A percentile compares a stretch with the other conserved stretches of the same genome.
Evolutionary conservation across 1,140 invertebrate species (phyloP).

Genomic region (Cylas formicarius): DNA sequence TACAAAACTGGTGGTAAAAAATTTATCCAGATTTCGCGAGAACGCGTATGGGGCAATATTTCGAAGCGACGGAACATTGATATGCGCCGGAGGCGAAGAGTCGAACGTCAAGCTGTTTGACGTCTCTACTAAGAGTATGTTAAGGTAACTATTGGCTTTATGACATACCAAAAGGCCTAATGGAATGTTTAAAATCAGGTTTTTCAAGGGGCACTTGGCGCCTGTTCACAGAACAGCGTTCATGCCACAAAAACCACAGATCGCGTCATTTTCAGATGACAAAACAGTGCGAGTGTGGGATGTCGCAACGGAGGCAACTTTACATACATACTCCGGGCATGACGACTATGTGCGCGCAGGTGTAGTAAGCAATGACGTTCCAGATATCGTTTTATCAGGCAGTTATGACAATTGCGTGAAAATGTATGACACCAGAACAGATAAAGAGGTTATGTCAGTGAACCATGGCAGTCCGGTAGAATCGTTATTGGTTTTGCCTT

Average conservation of each 20-base stretch:
- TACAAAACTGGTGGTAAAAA: constrained; percentile 76
- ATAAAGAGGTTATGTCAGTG: constrained; percentile 62
- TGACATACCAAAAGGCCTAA: background rate
- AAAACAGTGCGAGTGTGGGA: constrained; percentile 86
- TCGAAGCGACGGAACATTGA: constrained; percentile 73
- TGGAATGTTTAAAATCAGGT: constrained; percentile 21
- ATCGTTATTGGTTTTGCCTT: constrained; percentile 79
- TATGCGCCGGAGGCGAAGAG: constrained; percentile 85
- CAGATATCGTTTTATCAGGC: constrained; percentile 74
- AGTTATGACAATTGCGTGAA: constrained; percentile 90
- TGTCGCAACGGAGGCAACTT: constrained; percentile 70
- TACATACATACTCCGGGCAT: constrained; percentile 61
- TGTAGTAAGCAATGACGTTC: constrained; percentile 64
- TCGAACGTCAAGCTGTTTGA: constrained; percentile 83
- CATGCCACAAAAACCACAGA: constrained; percentile 64
- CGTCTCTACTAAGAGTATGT: constrained; percentile 65
- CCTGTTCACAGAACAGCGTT: constrained; percentile 78
- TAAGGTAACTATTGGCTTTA: constrained; percentile 40
- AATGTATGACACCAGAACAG: constrained; percentile 79
- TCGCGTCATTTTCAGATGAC: constrained; percentile 91
- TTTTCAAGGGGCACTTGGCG: constrained; percentile 59
- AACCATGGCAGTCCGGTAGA: constrained; percentile 90
- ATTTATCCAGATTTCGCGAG: constrained; percentile 79
- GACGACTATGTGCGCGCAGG: constrained; percentile 79
- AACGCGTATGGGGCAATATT: constrained; percentile 81